Base-by-base conservation (phyloP, 1,140 invertebrate genomes). In the Lineus longissimus region DNA sequence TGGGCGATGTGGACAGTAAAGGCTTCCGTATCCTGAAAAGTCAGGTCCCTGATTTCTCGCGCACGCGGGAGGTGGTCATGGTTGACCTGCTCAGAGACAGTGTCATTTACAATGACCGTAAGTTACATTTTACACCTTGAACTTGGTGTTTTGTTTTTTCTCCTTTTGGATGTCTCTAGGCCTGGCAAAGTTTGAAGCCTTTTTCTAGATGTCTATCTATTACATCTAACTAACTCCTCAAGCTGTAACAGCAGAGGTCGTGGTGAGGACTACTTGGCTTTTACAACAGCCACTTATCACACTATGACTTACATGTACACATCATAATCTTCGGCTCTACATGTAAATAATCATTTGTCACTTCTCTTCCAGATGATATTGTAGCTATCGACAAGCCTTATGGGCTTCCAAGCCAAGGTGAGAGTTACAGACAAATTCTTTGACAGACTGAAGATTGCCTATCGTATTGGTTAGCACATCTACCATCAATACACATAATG, bases 361-460 rank as follows among this genome's bases (percentile, higher is more conserved):
- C 23, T 68, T 31, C 19, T 61, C 55, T 70, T 70, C 7, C 69
- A 78, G 72, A 76, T 73, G 76, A 84, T 62, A 69, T 86, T 41
- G 27, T 86, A 36, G 83, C 78, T 17, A 72, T 86, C 19, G 74
- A 83, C 64, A 85, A 85, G 67, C 83, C 84, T 9, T 84, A 83
- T 70, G 84, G 84, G n/a, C 61, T 86, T 22, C 70, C 82, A 41
- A 76, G 80, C 22, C 75, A 81, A 68, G 76, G 76, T 73, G 62
- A 73, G 73, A 51, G 13, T 45, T 1, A 55, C 19, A 19, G 55
- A 1, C 15, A 2, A 41, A 15, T 59, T 25, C 36, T 6, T 27
- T 43, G 11, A 43, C 11, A n/a, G n/a, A n/a, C n/a, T n/a, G n/a
- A n/a, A n/a, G n/a, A n/a, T n/a, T n/a, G n/a, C n/a, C n/a, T n/a